A percentile compares a stretch with the other conserved stretches of the same genome.
Conservation (phyloP, 2,797 vertebrate genomes). For the Diplodus sargus region DNA sequence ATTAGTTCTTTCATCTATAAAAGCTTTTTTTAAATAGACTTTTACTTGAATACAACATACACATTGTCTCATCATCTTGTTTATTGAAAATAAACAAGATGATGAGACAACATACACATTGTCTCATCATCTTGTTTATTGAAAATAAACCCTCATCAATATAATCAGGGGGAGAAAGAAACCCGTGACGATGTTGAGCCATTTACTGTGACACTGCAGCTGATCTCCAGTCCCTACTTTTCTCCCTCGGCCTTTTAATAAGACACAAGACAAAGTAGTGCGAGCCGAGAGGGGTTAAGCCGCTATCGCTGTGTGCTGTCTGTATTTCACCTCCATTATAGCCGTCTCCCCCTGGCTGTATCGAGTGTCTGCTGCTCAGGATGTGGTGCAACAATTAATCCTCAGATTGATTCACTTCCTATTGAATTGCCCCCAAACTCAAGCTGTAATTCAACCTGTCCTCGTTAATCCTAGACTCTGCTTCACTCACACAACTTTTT, state of each 20-base stretch:
- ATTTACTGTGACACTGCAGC: not conserved
- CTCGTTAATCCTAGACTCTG: constrained; percentile 77
- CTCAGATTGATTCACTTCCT: constrained; percentile 89
- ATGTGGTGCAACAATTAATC: constrained; percentile 89
- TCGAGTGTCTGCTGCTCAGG: constrained; percentile 85
- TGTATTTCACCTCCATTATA: constrained; percentile 80
- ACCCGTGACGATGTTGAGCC: not conserved
- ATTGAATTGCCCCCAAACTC: constrained; percentile 86
- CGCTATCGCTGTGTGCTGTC: constrained; percentile 62
- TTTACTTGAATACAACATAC: not conserved
- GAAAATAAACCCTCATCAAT: not conserved
- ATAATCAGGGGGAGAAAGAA: not conserved
- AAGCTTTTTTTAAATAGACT: too few species aligned
- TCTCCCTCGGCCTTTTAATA: not conserved
- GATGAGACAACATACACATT: not conserved
- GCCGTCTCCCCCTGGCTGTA: constrained; percentile 81
- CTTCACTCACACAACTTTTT: constrained; percentile 58
- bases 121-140: not conserved
- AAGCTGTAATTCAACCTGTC: constrained; percentile 84
- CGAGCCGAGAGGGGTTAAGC: constrained; percentile 67
- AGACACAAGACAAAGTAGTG: constrained; percentile 26
- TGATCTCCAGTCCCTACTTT: not conserved
- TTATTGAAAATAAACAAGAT: not conserved
- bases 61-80: not conserved
- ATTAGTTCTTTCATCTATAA: too few species aligned